Evolutionary conservation across 2,113 vertebrate genomes (phyloP).

Genomic region (Orientallactaga bullata): DNA sequence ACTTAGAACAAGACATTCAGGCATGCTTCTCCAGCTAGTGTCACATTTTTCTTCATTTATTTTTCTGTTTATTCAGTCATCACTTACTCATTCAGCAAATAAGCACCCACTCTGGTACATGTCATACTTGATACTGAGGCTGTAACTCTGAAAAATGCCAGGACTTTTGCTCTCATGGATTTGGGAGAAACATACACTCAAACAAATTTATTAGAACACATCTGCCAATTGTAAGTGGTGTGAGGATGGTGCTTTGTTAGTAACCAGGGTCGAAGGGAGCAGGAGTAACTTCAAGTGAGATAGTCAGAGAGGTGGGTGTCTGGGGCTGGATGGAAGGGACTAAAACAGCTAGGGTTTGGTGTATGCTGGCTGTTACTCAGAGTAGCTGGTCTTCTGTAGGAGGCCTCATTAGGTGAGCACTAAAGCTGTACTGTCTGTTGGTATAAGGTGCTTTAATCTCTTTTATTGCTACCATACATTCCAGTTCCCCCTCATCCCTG

Average conservation of each 20-base stretch:
- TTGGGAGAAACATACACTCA: not conserved
- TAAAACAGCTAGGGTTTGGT: constrained; percentile 7
- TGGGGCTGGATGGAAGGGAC: not conserved
- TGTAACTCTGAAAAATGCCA: not conserved
- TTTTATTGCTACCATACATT: constrained; percentile 68
- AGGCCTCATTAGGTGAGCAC: constrained; percentile 61
- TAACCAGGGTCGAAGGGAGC: not conserved
- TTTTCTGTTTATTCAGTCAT: constrained; percentile 23
- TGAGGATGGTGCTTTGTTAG: constrained; percentile 42
- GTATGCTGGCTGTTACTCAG: not conserved
- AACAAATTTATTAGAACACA: not conserved
- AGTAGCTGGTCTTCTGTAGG: constrained; percentile 16
- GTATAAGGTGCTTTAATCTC: constrained; percentile 52
- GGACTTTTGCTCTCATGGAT: not conserved
- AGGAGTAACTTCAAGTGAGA: constrained; percentile 18
- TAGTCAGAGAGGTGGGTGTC: not conserved
- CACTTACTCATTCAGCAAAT: constrained; percentile 20
- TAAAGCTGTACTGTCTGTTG: constrained; percentile 48
- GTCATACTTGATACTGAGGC: not conserved
- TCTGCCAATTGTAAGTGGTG: not conserved
- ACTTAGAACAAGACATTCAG: constrained; percentile 53
- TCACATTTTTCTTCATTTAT: constrained; percentile 44
- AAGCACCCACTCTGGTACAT: not conserved
- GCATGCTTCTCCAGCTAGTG: constrained; percentile 32
- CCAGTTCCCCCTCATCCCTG: not conserved